Base-by-base conservation (phyloP, 1,140 invertebrate species). In the Vanessa tameamea region DNA sequence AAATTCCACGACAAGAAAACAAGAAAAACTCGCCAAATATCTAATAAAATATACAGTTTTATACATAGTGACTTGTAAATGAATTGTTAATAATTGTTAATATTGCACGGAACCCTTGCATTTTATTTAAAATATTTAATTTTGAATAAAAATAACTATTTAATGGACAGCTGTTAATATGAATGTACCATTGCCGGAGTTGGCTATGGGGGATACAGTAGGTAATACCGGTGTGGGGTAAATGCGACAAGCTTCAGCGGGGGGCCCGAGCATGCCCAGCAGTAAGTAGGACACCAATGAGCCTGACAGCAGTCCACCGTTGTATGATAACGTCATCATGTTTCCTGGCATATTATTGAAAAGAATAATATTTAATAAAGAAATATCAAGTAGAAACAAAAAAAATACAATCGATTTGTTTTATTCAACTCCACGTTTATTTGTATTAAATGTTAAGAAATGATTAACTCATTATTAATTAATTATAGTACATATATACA, bases 241-340 rank as follows among this genome's bases (percentile, higher is more conserved):
- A 13, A 82, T 72, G 2, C 85, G 80, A 65, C 91, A 91, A 1
- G 83, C 73, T 5, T 75, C 90, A 0, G 88, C 82, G 16, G 94
- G 93, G 11, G 95, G 93, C 0, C 96, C 96, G 37, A 97, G 87
- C 85, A 96, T 94, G 3, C 95, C 94, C 81, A 98, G 95, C 68
- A 98, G 92, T 13, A 97, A 92, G 82, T 98, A 98, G 1, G 97
- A 97, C 57, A 97, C 94, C 2, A 97, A 87, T 0, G 97, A 97
- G 2, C 97, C 97, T 3, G 95, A 94, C 0, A 97, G 96, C 37
- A 98, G 92, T 2, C 97, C 97, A 53, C 97, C 94, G 82, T 96
- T 97, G 85, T 98, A 98, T 0, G 97, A 97, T 0, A 98, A 83
- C 0, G 97, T 98, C 97, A 98, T 98, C 79, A 98, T 97, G 81